Conservation (phyloP, 2,113 vertebrate species). For the Leptobrachium leishanense region DNA sequence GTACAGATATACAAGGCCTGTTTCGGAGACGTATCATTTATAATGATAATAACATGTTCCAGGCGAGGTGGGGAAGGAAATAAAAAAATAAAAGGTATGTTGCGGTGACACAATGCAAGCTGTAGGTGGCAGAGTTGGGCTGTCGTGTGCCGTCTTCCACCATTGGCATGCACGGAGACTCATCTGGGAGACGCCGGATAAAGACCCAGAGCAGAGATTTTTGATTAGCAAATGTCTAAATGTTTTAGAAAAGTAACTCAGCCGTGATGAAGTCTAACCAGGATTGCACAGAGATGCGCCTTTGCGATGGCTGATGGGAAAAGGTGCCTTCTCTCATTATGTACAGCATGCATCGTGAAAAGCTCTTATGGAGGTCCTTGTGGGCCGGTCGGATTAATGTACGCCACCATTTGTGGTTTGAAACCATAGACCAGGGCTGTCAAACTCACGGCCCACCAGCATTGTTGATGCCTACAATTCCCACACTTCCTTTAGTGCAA, state of each 20-base stretch:
- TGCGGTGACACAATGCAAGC: neutral
- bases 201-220: neutral
- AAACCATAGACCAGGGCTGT: no score
- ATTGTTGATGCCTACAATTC: no score
- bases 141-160: neutral
- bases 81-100: neutral
- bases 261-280: neutral
- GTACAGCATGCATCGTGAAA: no score
- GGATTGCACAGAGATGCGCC: no score
- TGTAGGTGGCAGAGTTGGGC: conserved; percentile 25
- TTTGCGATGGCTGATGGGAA: no score
- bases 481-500: no score
- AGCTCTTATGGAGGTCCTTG: no score
- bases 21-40: conserved; percentile 5
- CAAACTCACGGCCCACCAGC: no score
- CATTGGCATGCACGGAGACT: neutral
- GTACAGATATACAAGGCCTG: conserved; percentile 19
- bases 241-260: neutral
- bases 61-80: neutral
- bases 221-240: neutral
- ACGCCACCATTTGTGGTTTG: no score
- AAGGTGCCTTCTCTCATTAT: no score
- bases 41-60: conserved; percentile 11
- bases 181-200: neutral
- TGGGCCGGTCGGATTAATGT: no score